Conservation (phyloP, 2,113 vertebrate species). For the Bufo gargarizans region DNA sequence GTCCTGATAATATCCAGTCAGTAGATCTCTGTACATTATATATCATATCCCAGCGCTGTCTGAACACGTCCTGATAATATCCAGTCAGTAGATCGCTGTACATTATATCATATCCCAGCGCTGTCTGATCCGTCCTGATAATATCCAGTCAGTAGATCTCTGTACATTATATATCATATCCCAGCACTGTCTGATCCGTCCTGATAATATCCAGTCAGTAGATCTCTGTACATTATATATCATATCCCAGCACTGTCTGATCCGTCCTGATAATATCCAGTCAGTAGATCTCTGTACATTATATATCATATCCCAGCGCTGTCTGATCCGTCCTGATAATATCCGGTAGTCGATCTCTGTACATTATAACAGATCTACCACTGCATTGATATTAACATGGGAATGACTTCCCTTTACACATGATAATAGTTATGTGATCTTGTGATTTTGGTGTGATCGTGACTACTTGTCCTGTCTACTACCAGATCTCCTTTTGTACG, state of each 20-base stretch:
- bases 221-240: conserved; percentile 8
- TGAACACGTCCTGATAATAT: neutral
- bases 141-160: no score
- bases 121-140: neutral
- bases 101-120: neutral
- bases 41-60: neutral
- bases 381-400: no score
- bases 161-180: no score
- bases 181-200: no score
- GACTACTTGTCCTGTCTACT: no score
- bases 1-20: neutral
- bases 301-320: neutral
- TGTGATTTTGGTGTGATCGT: no score
- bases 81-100: neutral
- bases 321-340: neutral
- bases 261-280: neutral
- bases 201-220: neutral
- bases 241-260: neutral
- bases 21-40: neutral
- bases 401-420: no score
- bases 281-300: neutral
- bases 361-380: neutral
- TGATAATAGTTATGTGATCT: no score
- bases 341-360: neutral
- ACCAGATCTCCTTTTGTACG: no score